Evolutionary conservation across 2,113 vertebrate species (phyloP).

Genomic region (Otus sunia): DNA sequence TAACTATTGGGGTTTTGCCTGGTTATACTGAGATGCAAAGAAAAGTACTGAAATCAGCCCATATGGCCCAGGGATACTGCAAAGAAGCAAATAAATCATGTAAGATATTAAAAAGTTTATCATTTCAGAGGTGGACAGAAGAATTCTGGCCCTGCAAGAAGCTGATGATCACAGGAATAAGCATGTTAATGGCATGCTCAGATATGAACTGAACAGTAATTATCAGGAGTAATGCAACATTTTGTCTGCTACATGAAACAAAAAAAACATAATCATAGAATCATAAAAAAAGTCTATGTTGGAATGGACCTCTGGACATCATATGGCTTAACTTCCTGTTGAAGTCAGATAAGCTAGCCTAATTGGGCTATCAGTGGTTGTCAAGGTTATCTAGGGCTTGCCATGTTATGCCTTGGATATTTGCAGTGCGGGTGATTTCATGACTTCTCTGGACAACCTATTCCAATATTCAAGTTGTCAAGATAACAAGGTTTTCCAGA

Average conservation of each 20-base stretch:
- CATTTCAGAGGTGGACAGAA: background rate
- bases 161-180: background rate
- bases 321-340: background rate
- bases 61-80: background rate
- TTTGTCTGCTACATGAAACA: background rate
- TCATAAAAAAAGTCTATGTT: background rate
- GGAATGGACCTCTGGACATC: background rate
- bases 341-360: background rate
- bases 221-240: background rate
- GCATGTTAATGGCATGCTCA: background rate
- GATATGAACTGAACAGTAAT: background rate
- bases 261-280: background rate
- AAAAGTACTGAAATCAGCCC: background rate
- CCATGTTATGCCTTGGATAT: background rate
- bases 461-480: background rate
- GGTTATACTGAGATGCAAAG: background rate
- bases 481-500: background rate
- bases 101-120: background rate
- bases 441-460: background rate
- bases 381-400: background rate
- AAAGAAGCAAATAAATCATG: background rate
- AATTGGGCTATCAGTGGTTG: background rate
- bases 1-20: background rate
- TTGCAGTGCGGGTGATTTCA: background rate
- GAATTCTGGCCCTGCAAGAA: background rate